A percentile compares a stretch with the other conserved stretches of the same genome.
Conservation (phyloP, 2,888 invertebrate genomes). For the Heteromyza rotundicornis region DNA sequence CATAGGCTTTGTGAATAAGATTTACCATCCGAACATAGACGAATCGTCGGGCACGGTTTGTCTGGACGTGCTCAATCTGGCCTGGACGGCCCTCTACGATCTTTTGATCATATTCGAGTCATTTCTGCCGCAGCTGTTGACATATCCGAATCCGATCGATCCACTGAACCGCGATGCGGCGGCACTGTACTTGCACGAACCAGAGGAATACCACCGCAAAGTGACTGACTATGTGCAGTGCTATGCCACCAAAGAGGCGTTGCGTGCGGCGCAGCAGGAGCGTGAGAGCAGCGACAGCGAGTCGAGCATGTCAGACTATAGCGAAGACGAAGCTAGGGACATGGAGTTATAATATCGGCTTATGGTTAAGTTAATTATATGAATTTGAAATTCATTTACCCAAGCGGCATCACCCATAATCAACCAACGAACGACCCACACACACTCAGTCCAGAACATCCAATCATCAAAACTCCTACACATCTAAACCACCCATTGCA, state of each 20-base stretch:
- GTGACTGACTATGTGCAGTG: conserved; percentile 98
- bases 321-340: conserved; percentile 97
- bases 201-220: conserved; percentile 99
- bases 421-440: conserved; percentile 13
- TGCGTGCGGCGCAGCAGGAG: conserved; percentile 86
- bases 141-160: conserved; percentile 99
- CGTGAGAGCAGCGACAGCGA: conserved; percentile 87
- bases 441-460: not conserved
- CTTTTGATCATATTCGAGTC: conserved; percentile 99
- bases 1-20: conserved; percentile 99
- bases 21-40: conserved; percentile 99
- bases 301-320: conserved; percentile 98
- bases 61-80: conserved; percentile 99
- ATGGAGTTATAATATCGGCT: conserved; percentile 97
- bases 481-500: not conserved
- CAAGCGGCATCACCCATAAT: conserved; percentile 24
- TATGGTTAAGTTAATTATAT: conserved; percentile 51
- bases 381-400: conserved; percentile 37
- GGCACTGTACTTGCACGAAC: conserved; percentile 98
- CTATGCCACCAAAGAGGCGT: conserved; percentile 97
- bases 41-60: conserved; percentile 99
- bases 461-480: too few relatives aligned
- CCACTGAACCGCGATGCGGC: conserved; percentile 99
- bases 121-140: conserved; percentile 97
- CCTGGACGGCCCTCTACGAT: conserved; percentile 99